A percentile compares a stretch with the other conserved stretches of the same genome.
Conservation (phyloP, 2,797 vertebrate species). For the Pantherophis alleghaniensis region DNA sequence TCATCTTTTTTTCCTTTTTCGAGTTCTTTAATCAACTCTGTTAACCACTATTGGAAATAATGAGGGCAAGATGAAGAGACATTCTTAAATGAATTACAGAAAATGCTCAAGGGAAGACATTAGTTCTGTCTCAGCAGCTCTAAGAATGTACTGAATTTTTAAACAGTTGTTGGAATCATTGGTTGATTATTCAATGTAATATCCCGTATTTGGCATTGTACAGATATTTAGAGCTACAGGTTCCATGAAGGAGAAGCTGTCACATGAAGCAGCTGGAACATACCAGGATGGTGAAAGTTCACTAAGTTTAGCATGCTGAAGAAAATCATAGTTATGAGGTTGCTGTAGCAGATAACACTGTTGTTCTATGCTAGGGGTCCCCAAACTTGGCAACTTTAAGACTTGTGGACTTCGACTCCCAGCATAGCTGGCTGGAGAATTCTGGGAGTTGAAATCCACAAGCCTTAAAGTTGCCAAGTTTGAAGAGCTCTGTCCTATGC, state of each 20-base stretch:
- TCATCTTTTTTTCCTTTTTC: not conserved
- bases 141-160: not conserved
- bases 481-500: not conserved
- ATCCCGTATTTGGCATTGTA: not conserved
- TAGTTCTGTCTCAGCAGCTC: not conserved
- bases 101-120: not conserved
- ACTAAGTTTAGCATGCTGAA: not conserved
- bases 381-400: too few species aligned
- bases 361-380: not conserved
- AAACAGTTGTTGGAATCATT: not conserved
- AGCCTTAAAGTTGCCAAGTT: too few species aligned
- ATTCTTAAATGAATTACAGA: not conserved
- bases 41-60: slow-evolving; percentile 10
- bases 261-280: not conserved
- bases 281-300: not conserved
- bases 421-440: too few species aligned
- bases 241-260: not conserved
- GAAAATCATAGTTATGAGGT: not conserved
- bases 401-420: too few species aligned
- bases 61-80: slow-evolving; percentile 1
- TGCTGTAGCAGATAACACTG: slow-evolving; percentile 12
- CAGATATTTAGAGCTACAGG: not conserved
- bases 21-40: not conserved
- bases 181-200: not conserved
- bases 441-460: too few species aligned